Percentiles rank a stretch among this genome's conserved stretches.
Conservation (phyloP, 2,888 invertebrate genomes). For the Mesopsocus fuscifrons region DNA sequence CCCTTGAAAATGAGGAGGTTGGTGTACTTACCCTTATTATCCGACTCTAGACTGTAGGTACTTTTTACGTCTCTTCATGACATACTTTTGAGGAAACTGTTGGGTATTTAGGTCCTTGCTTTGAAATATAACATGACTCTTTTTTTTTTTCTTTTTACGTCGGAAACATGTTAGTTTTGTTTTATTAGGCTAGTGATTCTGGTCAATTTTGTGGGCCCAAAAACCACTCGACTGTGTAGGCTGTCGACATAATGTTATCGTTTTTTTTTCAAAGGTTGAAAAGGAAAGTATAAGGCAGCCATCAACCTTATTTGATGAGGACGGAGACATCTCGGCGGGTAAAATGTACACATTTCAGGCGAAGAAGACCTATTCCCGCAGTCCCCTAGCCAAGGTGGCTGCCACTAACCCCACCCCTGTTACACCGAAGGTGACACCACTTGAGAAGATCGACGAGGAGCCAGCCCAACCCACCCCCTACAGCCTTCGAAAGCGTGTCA, state of each 20-base stretch:
- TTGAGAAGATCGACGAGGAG: not conserved
- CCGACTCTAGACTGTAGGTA: no score
- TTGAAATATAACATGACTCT: no score
- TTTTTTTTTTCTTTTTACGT: no score
- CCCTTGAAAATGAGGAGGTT: slow-evolving; percentile 9
- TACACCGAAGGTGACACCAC: not conserved
- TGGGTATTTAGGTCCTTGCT: no score
- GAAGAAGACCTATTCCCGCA: not conserved
- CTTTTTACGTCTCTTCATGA: no score
- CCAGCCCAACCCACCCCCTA: not conserved
- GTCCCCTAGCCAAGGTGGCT: not conserved
- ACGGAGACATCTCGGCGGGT: not conserved
- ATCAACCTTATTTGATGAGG: slow-evolving; percentile 1
- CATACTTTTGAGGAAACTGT: no score
- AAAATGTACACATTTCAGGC: slow-evolving; percentile 1
- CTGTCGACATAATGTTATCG: no score
- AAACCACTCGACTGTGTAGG: no score
- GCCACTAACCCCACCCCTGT: not conserved
- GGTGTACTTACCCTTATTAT: no score
- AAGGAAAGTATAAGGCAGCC: not conserved
- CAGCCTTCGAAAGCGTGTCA: not conserved
- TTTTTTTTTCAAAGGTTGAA: not conserved
- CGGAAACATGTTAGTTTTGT: no score
- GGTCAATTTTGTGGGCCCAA: no score
- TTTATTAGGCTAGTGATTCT: no score